Percentiles rank a stretch among this genome's conserved stretches.
Evolutionary conservation across 2,797 vertebrate species (phyloP).

Genomic region (Clamator glandarius): DNA sequence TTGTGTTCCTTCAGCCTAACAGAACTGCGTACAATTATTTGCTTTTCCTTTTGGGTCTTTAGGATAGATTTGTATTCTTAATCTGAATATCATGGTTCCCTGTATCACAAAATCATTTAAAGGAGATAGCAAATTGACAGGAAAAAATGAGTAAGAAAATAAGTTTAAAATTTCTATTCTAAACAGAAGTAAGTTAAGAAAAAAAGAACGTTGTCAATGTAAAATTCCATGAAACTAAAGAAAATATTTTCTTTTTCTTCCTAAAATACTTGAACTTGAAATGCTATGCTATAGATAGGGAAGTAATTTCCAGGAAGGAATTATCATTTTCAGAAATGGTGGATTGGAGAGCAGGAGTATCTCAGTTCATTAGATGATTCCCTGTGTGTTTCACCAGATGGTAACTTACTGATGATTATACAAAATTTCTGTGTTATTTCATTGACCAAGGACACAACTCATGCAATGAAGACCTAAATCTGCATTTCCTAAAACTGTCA

Average conservation of each 20-base stretch:
- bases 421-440: background rate
- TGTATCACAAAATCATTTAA: background rate
- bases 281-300: background rate
- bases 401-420: background rate
- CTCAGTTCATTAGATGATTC: background rate
- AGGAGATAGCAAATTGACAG: background rate
- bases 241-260: background rate
- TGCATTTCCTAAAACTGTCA: background rate
- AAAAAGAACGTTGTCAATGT: background rate
- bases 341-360: background rate
- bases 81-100: background rate
- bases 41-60: background rate
- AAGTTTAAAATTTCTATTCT: background rate
- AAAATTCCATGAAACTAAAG: background rate
- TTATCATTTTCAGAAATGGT: background rate
- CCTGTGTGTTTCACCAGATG: background rate
- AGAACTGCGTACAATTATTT: background rate
- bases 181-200: background rate
- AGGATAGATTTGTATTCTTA: background rate
- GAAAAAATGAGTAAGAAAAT: background rate
- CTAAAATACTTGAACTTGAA: background rate
- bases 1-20: rapidly evolving
- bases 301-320: background rate
- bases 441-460: background rate
- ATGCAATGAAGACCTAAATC: background rate